Percentiles rank a stretch among this genome's conserved stretches.
phyloP scores from a whole-genome alignment of 2,797 vertebrate species.

The Apodemus agrarius region DNA sequence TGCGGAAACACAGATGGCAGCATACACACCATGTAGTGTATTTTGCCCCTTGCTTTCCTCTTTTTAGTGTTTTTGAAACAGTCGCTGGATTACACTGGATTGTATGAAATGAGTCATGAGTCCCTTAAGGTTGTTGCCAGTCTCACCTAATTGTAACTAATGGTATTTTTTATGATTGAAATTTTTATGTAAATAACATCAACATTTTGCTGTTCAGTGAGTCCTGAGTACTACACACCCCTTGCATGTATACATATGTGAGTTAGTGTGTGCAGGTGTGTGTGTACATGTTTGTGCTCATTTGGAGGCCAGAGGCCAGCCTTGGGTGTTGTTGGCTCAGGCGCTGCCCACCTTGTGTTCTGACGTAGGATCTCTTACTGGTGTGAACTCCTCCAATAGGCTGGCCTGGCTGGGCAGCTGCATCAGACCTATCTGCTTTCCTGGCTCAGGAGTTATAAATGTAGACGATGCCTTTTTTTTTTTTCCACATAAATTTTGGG shows the following conservation, averaged over 20 bases:
- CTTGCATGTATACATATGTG: neutral
- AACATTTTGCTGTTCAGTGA: neutral
- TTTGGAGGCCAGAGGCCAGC: neutral
- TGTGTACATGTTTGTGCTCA: neutral
- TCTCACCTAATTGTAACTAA: neutral
- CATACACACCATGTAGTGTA: neutral
- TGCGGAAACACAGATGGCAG: neutral
- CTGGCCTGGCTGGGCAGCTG: too few species aligned
- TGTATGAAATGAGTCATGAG: neutral
- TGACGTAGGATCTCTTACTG: neutral
- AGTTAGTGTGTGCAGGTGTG: neutral
- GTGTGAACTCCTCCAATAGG: neutral
- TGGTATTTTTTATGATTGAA: neutral
- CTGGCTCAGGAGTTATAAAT: neutral
- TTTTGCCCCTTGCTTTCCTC: neutral
- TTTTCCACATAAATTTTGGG: neutral
- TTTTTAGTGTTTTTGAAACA: conserved; percentile 11
- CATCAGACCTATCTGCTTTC: neutral
- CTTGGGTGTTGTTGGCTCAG: neutral
- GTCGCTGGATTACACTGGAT: neutral
- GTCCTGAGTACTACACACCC: neutral
- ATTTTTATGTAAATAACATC: neutral
- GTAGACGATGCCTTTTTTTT: neutral
- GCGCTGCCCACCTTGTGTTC: neutral
- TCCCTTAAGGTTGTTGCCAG: neutral